Evolutionary conservation across 2,797 vertebrate species (phyloP).

Genomic region (Sebastolobus alascanus): DNA sequence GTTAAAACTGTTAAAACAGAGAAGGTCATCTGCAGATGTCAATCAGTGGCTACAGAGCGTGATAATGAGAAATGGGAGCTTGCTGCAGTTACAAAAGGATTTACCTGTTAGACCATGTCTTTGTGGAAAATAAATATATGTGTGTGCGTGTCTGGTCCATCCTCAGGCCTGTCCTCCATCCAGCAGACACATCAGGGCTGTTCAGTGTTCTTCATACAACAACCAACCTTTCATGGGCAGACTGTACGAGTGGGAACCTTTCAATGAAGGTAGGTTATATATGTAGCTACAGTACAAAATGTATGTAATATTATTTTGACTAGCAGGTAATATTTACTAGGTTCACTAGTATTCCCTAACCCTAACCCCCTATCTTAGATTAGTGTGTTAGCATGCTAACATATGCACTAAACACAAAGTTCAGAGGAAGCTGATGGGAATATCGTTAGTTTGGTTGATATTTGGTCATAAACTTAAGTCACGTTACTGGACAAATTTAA

Average conservation of each 20-base stretch:
- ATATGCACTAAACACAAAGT: not conserved
- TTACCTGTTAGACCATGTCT: conserved; percentile 20
- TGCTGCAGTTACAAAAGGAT: conserved; percentile 14
- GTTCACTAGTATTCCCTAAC: too few relatives aligned
- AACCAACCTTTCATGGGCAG: conserved; percentile 96
- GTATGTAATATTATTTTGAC: not conserved
- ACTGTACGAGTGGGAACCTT: conserved; percentile 96
- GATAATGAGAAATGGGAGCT: conserved; percentile 37
- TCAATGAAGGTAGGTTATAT: conserved; percentile 89
- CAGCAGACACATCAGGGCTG: conserved; percentile 90
- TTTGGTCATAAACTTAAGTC: not conserved
- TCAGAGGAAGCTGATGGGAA: not conserved
- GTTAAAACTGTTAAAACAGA: conserved; percentile 36
- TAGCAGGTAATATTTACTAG: too few relatives aligned
- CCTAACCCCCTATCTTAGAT: too few relatives aligned
- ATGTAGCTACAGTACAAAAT: not conserved
- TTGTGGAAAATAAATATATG: conserved; percentile 36
- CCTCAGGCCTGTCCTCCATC: conserved; percentile 88
- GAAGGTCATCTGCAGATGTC: conserved; percentile 21
- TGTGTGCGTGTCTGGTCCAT: conserved; percentile 48
- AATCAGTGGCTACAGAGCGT: conserved; percentile 9
- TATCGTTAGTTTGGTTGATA: not conserved
- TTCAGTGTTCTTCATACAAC: conserved; percentile 95
- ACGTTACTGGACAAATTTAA: not conserved
- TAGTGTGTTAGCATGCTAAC: not conserved